These are phyloP conservation scores for Drosophila cracens DNA, from an alignment of 2,888 invertebrate genomes.

Conservation along the genomic window DNA sequence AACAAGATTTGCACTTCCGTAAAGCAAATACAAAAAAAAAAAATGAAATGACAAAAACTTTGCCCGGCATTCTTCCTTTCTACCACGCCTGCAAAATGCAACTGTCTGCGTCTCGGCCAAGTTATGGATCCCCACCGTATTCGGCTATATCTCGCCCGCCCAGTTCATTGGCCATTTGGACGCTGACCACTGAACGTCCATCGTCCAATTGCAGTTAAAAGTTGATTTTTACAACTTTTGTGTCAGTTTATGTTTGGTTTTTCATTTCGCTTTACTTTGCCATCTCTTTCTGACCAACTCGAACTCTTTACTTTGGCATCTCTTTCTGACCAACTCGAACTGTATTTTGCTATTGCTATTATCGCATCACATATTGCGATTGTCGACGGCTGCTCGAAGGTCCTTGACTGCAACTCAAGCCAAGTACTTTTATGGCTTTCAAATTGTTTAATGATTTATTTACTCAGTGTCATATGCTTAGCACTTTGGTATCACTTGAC, in stretches of 20 bases:
- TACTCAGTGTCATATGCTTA: background rate
- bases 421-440: constrained; percentile 42
- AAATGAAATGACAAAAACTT: constrained; percentile 36
- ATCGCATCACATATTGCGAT: constrained; percentile 46
- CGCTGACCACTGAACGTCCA: constrained; percentile 3
- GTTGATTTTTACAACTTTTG: constrained; percentile 64
- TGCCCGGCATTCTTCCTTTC: constrained; percentile 51
- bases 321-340: constrained; percentile 6
- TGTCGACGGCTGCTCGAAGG: constrained; percentile 38
- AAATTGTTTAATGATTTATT: constrained; percentile 45
- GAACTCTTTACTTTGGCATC: constrained; percentile 38
- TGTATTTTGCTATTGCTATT: constrained; percentile 29
- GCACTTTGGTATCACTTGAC: background rate
- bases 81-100: constrained; percentile 31
- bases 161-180: constrained; percentile 44
- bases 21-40: constrained; percentile 7
- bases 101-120: constrained; percentile 30
- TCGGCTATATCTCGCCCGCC: background rate
- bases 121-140: constrained; percentile 10
- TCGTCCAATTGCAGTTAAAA: constrained; percentile 50
- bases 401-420: constrained; percentile 34
- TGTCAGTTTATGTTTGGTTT: constrained; percentile 60
- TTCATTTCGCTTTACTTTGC: constrained; percentile 56
- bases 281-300: constrained; percentile 12
- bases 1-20: constrained; percentile 64